A percentile compares a stretch with the other conserved stretches of the same genome.
Evolutionary conservation across 2,888 invertebrate genomes (phyloP).

Genomic region (Halictus ligatus): DNA sequence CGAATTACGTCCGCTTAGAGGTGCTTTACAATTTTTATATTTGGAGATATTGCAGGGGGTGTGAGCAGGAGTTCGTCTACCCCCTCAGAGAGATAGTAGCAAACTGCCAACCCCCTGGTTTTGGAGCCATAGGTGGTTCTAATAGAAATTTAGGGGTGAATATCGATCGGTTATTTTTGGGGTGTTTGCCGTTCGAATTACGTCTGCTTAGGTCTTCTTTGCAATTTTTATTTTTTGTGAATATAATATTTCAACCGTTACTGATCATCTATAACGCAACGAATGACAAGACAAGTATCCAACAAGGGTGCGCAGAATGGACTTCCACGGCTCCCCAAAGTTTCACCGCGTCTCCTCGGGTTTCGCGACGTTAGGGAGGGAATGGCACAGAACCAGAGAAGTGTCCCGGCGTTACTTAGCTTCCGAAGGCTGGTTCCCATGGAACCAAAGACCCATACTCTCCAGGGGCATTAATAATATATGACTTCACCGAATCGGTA

Average conservation of each 20-base stretch:
- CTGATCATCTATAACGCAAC: neutral
- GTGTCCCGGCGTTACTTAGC: neutral
- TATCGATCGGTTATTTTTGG: neutral
- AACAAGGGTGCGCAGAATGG: neutral
- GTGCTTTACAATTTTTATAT: neutral
- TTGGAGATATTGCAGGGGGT: neutral
- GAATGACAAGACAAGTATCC: neutral
- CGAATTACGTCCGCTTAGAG: neutral
- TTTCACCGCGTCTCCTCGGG: neutral
- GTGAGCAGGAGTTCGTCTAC: too few relatives aligned
- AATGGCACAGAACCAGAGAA: neutral
- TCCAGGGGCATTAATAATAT: conserved; percentile 25
- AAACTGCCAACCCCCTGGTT: neutral
- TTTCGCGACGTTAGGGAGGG: neutral
- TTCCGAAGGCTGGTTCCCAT: neutral
- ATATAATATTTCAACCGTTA: neutral
- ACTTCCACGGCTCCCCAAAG: neutral
- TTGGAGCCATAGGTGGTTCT: neutral
- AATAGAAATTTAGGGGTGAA: too few relatives aligned
- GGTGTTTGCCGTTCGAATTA: neutral
- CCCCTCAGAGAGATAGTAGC: too few relatives aligned
- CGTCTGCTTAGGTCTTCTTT: neutral
- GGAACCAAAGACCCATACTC: neutral
- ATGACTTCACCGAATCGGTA: conserved; percentile 21
- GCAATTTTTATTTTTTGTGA: neutral